Conservation (phyloP, 2,113 vertebrate genomes). For the Rhinichthys klamathensis region DNA sequence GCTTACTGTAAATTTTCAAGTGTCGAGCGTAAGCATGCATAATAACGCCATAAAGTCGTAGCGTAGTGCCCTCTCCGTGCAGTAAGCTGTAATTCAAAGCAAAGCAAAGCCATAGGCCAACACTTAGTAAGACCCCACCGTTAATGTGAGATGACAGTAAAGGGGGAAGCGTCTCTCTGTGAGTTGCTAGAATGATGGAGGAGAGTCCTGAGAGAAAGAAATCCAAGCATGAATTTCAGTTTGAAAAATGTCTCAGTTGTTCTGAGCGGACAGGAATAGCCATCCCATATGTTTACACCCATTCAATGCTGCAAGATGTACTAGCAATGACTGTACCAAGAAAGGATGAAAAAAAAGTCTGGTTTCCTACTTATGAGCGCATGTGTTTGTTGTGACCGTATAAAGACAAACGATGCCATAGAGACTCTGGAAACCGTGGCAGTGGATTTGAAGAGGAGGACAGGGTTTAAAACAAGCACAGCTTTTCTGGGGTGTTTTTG, state of each 20-base stretch:
- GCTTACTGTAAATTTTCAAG: neutral
- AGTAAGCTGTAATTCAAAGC: neutral
- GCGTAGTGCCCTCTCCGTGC: conserved; percentile 2
- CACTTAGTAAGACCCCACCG: neutral
- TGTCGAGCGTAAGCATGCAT: conserved; percentile 6
- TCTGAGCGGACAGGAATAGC: conserved; percentile 55
- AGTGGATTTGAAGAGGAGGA: conserved; percentile 1
- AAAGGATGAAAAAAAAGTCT: conserved; percentile 57
- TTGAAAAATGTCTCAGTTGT: conserved; percentile 54
- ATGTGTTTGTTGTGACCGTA: conserved; percentile 62
- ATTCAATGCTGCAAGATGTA: conserved; percentile 49
- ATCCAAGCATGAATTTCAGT: conserved; percentile 50
- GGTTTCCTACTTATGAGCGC: conserved; percentile 58
- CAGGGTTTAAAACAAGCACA: conserved; percentile 39
- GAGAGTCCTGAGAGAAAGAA: conserved; percentile 48
- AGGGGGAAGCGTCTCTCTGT: conserved; percentile 42
- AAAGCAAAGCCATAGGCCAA: neutral
- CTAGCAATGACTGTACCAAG: conserved; percentile 50
- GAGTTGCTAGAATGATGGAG: conserved; percentile 49
- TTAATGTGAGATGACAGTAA: conserved; percentile 54
- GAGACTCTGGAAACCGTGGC: conserved; percentile 26
- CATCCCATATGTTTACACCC: conserved; percentile 54
- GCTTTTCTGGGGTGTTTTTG: conserved; percentile 41
- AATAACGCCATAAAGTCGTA: conserved; percentile 3
- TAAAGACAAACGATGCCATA: conserved; percentile 61